phyloP scores from a whole-genome alignment of 2,113 vertebrate genomes.

The Herpetotheres cachinnans region DNA sequence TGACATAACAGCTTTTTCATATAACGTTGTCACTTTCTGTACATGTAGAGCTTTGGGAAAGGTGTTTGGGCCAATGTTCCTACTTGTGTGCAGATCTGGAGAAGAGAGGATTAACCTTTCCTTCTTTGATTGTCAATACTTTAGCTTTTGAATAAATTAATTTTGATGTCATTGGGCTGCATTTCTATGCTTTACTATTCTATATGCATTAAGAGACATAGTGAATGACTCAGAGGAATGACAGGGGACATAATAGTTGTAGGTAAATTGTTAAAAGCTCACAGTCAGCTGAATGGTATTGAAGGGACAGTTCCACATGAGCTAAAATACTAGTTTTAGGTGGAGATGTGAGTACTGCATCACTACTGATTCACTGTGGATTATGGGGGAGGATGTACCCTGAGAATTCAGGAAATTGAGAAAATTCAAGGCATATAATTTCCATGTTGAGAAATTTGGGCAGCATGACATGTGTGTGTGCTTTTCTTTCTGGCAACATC shows the following conservation, averaged over 20 bases:
- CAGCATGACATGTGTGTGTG: background rate
- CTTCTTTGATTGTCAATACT: background rate
- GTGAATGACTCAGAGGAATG: background rate
- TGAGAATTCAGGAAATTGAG: background rate
- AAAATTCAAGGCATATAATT: background rate
- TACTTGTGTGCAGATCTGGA: background rate
- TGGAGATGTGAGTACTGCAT: background rate
- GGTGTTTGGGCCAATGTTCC: background rate
- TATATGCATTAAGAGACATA: background rate
- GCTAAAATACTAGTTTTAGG: background rate
- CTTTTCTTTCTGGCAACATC: background rate
- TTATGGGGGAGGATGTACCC: background rate
- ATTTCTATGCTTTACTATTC: background rate
- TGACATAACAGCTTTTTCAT: background rate
- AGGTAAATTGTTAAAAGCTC: background rate
- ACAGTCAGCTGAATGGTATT: background rate
- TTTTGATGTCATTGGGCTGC: background rate
- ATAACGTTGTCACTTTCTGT: background rate
- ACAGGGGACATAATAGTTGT: background rate
- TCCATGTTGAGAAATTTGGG: background rate
- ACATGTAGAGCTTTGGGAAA: background rate
- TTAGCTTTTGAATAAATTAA: background rate
- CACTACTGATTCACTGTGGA: background rate
- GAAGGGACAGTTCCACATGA: background rate
- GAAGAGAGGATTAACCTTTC: background rate